A percentile compares a stretch with the other conserved stretches of the same genome.
Conservation (phyloP, 2,888 invertebrate genomes). For the Aphidoletes aphidimyza region DNA sequence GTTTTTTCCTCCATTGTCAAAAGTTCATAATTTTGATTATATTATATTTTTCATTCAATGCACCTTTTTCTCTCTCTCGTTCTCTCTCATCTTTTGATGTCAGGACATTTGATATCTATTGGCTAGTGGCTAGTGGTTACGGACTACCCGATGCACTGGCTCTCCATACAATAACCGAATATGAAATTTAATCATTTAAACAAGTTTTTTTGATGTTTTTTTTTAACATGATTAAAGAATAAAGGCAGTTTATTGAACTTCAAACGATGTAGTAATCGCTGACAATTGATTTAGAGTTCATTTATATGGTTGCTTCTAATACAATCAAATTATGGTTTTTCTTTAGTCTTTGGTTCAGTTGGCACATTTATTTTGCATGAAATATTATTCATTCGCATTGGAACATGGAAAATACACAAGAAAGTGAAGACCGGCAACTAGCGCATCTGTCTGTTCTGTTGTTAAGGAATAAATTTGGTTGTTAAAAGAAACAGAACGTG, state of each 20-base stretch:
- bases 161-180: background rate
- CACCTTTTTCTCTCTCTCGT: background rate
- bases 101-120: conserved; percentile 34
- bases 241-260: background rate
- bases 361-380: background rate
- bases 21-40: conserved; percentile 46
- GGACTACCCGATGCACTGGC: too few relatives aligned
- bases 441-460: background rate
- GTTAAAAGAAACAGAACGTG: background rate
- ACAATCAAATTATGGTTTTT: background rate
- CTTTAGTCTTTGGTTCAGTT: background rate
- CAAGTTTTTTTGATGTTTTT: background rate
- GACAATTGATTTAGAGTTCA: background rate
- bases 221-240: background rate
- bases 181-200: conserved; percentile 18
- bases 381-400: background rate
- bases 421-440: background rate
- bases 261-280: background rate
- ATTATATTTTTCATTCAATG: conserved; percentile 26
- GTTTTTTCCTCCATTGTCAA: conserved; percentile 30
- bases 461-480: conserved; percentile 4
- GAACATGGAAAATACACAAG: too few relatives aligned
- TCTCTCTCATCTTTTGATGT: too few relatives aligned
- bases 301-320: background rate
- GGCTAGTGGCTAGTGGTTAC: background rate